Evolutionary conservation across 2,888 invertebrate genomes (phyloP), one percentile per base, ranked within the genome.

Genomic region (Cynaeus angustus): DNA sequence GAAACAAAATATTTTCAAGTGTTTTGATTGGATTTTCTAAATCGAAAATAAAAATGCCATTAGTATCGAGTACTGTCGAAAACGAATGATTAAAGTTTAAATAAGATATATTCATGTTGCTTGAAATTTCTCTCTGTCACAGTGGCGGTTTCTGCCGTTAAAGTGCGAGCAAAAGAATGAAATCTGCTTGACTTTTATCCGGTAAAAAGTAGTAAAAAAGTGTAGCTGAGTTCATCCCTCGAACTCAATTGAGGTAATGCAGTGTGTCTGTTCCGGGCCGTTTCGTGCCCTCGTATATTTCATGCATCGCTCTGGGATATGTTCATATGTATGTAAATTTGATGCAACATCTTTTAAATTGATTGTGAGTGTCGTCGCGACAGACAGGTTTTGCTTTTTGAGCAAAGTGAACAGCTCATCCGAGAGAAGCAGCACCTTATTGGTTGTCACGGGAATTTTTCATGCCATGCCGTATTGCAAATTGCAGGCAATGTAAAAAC

Each of bases 291-390:
- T 73, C 72, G 69, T 75, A 68, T 71, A 75, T 73, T 77, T 75
- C 66, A 67, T 72, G 73, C 69, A 74, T 45, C 71, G 76, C 72
- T 70, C 69, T 61, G 72, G 76, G 72, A 76, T 78, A 78, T 78
- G 74, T 76, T 78, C 79, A 77, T 79, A 78, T 78, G 76, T 78
- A 79, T 79, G 79, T 73, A 78, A 79, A 79, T 78, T 79, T 76
- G 77, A 79, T 76, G 77, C 76, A 75, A 74, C 77, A 75, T 76
- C 75, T 76, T 73, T 76, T 77, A 76, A 79, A 79, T 79, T 79
- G 79, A 78, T 79, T 78, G 79, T 76, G 75, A 79, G 77, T 78
- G 79, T 78, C 77, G 78, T 76, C 75, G 73, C 76, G 78, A 77
- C 78, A 77, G 74, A 74, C 73, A 43, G 64, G 48, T 58, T 41